These are phyloP conservation scores for Muntiacus reevesi DNA, from an alignment of 2,113 vertebrate genomes.

Conservation along the genomic window DNA sequence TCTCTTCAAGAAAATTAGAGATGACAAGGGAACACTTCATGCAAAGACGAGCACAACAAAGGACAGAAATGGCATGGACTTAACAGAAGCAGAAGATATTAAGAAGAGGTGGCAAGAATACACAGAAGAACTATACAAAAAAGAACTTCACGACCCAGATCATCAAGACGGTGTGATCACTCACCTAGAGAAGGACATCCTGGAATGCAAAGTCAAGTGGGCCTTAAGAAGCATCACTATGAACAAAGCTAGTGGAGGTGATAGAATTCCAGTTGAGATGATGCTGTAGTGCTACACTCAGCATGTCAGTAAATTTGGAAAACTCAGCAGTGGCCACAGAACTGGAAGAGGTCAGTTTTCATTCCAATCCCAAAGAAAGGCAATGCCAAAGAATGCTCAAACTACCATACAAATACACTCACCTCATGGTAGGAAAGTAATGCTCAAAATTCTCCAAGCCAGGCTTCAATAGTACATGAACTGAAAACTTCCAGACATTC, in stretches of 20 bases:
- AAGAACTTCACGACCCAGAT: neutral
- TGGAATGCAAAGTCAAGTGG: neutral
- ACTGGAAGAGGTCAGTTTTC: neutral
- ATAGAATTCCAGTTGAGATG: neutral
- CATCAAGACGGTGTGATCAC: neutral
- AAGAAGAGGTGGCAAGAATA: neutral
- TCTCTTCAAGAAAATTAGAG: neutral
- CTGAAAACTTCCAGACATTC: neutral
- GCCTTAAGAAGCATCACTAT: neutral
- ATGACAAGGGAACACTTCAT: neutral
- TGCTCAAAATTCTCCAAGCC: neutral
- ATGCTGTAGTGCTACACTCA: neutral
- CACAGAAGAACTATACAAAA: neutral
- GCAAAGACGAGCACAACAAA: neutral
- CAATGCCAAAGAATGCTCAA: neutral
- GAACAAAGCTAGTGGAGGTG: neutral
- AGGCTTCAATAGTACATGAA: neutral
- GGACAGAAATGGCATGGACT: neutral
- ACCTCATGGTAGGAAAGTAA: neutral
- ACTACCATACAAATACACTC: rapidly evolving
- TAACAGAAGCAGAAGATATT: neutral
- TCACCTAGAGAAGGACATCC: neutral
- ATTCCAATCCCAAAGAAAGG: neutral
- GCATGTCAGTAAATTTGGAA: neutral
- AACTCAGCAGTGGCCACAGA: neutral